Conservation (phyloP, 2,797 vertebrate species). For the Acanthurus leucopareius region DNA sequence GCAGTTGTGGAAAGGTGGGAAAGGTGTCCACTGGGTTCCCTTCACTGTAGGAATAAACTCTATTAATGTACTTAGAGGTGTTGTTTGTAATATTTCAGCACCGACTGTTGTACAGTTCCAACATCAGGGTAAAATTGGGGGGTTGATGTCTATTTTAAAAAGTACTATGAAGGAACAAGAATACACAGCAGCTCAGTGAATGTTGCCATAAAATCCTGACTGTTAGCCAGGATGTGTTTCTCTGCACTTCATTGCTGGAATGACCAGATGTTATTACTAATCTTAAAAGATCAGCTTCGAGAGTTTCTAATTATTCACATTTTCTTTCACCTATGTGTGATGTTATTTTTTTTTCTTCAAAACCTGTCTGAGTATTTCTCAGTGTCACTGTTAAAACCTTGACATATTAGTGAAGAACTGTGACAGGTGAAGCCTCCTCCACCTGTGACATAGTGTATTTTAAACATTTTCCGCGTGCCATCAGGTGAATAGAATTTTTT, state of each 20-base stretch:
- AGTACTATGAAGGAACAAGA: no score
- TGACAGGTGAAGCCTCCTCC: background rate
- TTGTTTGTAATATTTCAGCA: background rate
- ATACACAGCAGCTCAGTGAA: no score
- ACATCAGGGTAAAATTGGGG: no score
- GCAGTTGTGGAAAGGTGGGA: background rate
- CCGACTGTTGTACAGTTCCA: no score
- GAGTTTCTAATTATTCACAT: background rate
- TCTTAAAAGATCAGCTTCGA: background rate
- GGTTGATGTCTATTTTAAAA: no score
- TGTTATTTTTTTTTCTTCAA: background rate
- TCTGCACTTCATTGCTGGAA: no score
- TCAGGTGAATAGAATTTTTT: no score
- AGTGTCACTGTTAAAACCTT: background rate
- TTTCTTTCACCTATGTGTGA: background rate
- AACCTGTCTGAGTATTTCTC: background rate
- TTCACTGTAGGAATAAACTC: constrained; percentile 16
- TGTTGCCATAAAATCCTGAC: no score
- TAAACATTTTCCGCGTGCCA: background rate
- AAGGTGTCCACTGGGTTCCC: constrained; percentile 6
- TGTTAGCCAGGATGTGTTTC: no score
- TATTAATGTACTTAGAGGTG: background rate
- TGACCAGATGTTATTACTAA: background rate
- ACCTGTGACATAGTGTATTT: background rate
- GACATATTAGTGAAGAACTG: background rate